Evolutionary conservation across 2,113 vertebrate genomes (phyloP), one percentile per base, ranked within the genome.

Genomic region (Lasiurus cinereus): DNA sequence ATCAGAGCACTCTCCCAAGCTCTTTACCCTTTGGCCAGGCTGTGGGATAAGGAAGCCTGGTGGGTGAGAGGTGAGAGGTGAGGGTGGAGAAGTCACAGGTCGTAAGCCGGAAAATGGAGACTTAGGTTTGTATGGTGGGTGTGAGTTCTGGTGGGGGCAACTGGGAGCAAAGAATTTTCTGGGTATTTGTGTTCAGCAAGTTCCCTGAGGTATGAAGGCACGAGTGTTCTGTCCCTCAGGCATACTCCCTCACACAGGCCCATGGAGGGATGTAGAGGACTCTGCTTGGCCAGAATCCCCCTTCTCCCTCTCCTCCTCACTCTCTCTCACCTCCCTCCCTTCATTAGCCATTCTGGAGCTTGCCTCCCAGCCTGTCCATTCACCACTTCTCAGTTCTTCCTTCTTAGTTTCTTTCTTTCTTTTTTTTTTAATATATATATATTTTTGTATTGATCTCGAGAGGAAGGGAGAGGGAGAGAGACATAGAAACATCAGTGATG

Each of bases 251-350:
- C 22, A 24, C 43, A 19, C 5, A 93, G 46, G 19, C 50, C 56
- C 50, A 12, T 0, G 4, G 48, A 52, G 52, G 72, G 43, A 29
- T 11, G 4, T 2, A 0, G 70, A 54, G 27, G 43, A 27, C 21
- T 85, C 29, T 43, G 0, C 36, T 76, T 64, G 46, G 36, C 48
- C 56, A 72, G 70, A 79, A 27, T 19, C 13, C 22, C 21, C 6
- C 9, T 24, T 24, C 12, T 62, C 6, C 13, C 11, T 5, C 31
- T 76, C 66, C 31, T 73, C 72, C 36, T 52, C 39, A 12, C 33
- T 19, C 24, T 19, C 50, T 76, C 39, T 91, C 27, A 66, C 33
- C 39, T 52, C n/a, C 9, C 52, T 91, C 43, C 33, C 29, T 18
- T 27, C 54, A 6, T 16, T 31, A 9, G 54, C n/a, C 70, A 78